Conservation (phyloP, 2,888 invertebrate genomes). For the Atherix ibis region DNA sequence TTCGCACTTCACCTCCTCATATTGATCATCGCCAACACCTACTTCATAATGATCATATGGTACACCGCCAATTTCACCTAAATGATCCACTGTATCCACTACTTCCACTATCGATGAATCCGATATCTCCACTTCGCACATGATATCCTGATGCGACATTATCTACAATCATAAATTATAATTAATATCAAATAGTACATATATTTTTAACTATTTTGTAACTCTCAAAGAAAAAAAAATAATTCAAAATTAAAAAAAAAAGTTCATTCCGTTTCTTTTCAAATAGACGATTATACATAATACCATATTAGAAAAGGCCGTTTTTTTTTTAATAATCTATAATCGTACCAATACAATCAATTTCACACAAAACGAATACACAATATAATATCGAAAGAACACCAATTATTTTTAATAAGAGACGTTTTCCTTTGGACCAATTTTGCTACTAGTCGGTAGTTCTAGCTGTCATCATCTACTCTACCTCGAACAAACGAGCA, state of each 20-base stretch:
- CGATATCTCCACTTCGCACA: slow-evolving; percentile 42
- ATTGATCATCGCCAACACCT: slow-evolving; percentile 23
- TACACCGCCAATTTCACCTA: slow-evolving; percentile 34
- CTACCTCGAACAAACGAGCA: no score
- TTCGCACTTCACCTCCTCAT: slow-evolving; percentile 20
- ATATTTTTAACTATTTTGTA: no score
- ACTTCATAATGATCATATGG: slow-evolving; percentile 26
- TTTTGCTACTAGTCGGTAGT: no score
- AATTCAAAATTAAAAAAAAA: background rate
- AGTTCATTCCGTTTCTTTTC: background rate
- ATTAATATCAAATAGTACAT: background rate
- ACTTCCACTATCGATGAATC: slow-evolving; percentile 38
- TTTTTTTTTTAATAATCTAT: no score
- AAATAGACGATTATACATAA: no score
- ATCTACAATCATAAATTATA: slow-evolving; percentile 3
- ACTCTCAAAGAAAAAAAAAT: background rate
- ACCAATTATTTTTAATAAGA: no score
- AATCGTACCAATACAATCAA: no score
- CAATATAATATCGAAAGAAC: no score
- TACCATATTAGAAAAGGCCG: no score
- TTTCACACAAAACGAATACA: no score
- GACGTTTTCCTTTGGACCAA: no score
- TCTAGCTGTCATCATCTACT: no score
- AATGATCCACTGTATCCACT: slow-evolving; percentile 35
- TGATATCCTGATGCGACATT: slow-evolving; percentile 36